Evolutionary conservation across 2,113 vertebrate species (phyloP).

Genomic region (Acinonyx jubatus): DNA sequence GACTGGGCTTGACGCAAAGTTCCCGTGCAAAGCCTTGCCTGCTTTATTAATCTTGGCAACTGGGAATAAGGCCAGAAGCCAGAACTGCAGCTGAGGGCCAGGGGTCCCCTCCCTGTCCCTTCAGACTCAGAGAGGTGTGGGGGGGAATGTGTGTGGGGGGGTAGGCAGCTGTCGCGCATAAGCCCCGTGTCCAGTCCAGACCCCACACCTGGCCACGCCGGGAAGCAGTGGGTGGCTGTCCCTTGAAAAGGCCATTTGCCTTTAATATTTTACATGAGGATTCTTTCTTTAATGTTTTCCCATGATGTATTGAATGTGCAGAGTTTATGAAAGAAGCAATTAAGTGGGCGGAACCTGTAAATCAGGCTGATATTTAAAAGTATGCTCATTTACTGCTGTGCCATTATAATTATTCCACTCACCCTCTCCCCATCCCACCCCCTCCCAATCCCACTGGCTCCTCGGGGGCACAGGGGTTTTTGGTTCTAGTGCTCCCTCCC

Average conservation of each 20-base stretch:
- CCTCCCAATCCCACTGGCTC: neutral
- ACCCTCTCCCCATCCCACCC: neutral
- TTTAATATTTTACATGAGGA: slow-evolving; percentile 59
- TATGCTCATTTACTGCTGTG: slow-evolving; percentile 55
- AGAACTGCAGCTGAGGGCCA: neutral
- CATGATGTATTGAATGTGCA: slow-evolving; percentile 49
- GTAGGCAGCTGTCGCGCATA: no score
- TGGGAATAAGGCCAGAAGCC: neutral
- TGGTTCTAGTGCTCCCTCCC: neutral
- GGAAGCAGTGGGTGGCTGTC: slow-evolving; percentile 66
- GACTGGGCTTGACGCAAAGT: neutral
- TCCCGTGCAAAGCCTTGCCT: neutral
- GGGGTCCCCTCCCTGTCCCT: neutral
- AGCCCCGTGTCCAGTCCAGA: neutral
- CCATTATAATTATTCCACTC: slow-evolving; percentile 46
- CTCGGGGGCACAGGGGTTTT: neutral
- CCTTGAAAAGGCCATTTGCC: slow-evolving; percentile 61
- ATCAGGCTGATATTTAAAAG: slow-evolving; percentile 74
- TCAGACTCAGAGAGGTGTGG: neutral
- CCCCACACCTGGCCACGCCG: neutral
- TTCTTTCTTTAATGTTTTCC: slow-evolving; percentile 64
- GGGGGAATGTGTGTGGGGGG: neutral
- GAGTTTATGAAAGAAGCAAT: slow-evolving; percentile 78
- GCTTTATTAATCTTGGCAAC: neutral
- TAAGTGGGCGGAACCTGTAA: slow-evolving; percentile 60